phyloP scores from a whole-genome alignment of 92 coral and sea anemone species.

The Porites evermanni region DNA sequence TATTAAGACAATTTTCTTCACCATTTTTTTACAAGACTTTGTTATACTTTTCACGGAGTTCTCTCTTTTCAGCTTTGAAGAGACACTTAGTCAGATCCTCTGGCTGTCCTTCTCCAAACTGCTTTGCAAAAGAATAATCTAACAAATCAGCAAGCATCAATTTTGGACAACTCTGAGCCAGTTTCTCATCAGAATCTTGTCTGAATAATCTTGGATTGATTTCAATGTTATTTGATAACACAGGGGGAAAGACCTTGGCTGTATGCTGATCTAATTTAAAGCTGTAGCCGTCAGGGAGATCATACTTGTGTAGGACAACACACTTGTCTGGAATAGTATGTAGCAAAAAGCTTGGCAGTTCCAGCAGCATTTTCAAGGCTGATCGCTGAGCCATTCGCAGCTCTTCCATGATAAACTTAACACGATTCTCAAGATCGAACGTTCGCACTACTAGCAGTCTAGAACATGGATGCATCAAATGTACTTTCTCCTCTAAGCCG shows the following conservation, averaged over 20 bases:
- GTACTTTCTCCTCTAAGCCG: slow-evolving; percentile 47
- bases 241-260: slow-evolving; percentile 77
- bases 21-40: slow-evolving; percentile 64
- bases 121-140: slow-evolving; percentile 81
- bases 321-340: slow-evolving; percentile 61
- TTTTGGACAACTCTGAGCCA: slow-evolving; percentile 50
- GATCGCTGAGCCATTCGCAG: slow-evolving; percentile 84
- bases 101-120: slow-evolving; percentile 81
- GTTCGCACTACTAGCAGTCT: slow-evolving; percentile 66
- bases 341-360: slow-evolving; percentile 74
- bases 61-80: slow-evolving; percentile 72
- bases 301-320: slow-evolving; percentile 70
- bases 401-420: slow-evolving; percentile 73
- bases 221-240: slow-evolving; percentile 39
- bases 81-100: slow-evolving; percentile 83
- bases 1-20: neutral
- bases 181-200: slow-evolving; percentile 59
- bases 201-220: slow-evolving; percentile 67
- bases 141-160: slow-evolving; percentile 65
- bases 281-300: slow-evolving; percentile 72
- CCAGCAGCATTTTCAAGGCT: slow-evolving; percentile 68
- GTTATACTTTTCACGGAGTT: slow-evolving; percentile 76
- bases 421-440: slow-evolving; percentile 55
- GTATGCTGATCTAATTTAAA: slow-evolving; percentile 72
- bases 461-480: slow-evolving; percentile 74